phyloP scores from a whole-genome alignment of 92 coral and sea anemone species.

The Hydrozoanthus gracilis region DNA sequence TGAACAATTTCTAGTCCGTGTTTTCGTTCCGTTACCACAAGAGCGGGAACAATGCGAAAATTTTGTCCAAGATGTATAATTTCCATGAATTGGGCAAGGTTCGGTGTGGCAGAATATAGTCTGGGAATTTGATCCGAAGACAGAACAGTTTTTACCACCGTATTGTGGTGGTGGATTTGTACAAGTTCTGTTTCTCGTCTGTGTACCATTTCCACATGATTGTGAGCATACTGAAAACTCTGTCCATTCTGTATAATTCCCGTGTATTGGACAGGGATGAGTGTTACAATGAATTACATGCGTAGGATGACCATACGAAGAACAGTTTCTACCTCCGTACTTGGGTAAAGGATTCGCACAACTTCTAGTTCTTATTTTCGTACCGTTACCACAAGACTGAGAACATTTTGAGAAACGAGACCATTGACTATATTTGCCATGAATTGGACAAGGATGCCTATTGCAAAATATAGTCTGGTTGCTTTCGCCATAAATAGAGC shows the following conservation, averaged over 20 bases:
- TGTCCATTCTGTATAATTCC: constrained; percentile 71
- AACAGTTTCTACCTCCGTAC: constrained; percentile 77
- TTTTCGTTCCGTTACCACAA: constrained; percentile 62
- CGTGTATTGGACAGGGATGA: constrained; percentile 74
- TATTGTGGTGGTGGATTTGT: constrained; percentile 70
- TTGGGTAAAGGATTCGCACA: constrained; percentile 79
- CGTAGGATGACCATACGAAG: constrained; percentile 50
- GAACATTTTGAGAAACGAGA: constrained; percentile 66
- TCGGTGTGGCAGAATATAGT: constrained; percentile 28
- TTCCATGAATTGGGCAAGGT: constrained; percentile 77
- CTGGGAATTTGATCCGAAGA: constrained; percentile 33
- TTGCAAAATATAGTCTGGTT: constrained; percentile 65
- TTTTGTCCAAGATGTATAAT: constrained; percentile 72
- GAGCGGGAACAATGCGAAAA: constrained; percentile 54
- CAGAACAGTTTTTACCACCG: constrained; percentile 67
- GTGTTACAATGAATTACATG: constrained; percentile 59
- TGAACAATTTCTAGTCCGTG: constrained; percentile 55
- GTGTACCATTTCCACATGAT: constrained; percentile 66
- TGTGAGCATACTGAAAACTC: constrained; percentile 60
- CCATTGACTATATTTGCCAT: constrained; percentile 77
- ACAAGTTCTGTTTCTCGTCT: constrained; percentile 62
- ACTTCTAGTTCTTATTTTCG: constrained; percentile 53
- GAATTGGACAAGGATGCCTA: constrained; percentile 70
- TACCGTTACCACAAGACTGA: constrained; percentile 74
- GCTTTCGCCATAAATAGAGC: constrained; percentile 66